Evolutionary conservation across 2,888 invertebrate genomes (phyloP), one percentile per base, ranked within the genome.

Genomic region (Agrenia bidenticulata): DNA sequence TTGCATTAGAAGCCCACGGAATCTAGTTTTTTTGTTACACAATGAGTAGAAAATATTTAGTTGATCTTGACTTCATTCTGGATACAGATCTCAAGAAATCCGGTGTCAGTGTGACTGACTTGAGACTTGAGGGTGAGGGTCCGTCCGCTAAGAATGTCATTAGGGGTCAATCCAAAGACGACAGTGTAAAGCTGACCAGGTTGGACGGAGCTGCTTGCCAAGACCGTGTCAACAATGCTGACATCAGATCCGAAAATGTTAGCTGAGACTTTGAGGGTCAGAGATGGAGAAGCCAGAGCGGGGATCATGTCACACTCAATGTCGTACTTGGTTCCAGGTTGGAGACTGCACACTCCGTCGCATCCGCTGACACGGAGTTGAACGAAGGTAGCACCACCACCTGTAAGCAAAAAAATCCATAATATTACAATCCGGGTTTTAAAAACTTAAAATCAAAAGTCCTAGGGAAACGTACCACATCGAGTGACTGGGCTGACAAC

Each of bases 271-370:
- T 24, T 49, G 19, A 61, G 23, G 39, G 19, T 53, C 2, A 61
- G 32, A n/a, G 32, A 17, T 13, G 24, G 9, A n/a, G 55, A 24
- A 24, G 50, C 26, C 17, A n/a, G 7, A 37, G 21, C 24, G 4
- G 62, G 62, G 27, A 55, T 24, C 19, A 62, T 54, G 45, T 55
- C 62, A 17, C 27, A 19, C 15, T 62, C 55, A 17, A 62, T 24
- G 27, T 27, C 19, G 24, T 55, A 54, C 7, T 41, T 24, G n/a
- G 27, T 39, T 32, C 55, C 55, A 1, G 54, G 54, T 17, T 54
- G 26, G 15, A 62, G 41, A 27, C 42, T 9, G 27, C 62, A 62
- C 1, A 21, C 26, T 2, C 62, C 55, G 26, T 54, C 62, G 15
- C 62, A 62, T 27, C 45, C 45, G 9, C 17, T 39, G 13, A 39